phyloP scores from a whole-genome alignment of 2,113 vertebrate species.

The Phaethornis superciliosus region DNA sequence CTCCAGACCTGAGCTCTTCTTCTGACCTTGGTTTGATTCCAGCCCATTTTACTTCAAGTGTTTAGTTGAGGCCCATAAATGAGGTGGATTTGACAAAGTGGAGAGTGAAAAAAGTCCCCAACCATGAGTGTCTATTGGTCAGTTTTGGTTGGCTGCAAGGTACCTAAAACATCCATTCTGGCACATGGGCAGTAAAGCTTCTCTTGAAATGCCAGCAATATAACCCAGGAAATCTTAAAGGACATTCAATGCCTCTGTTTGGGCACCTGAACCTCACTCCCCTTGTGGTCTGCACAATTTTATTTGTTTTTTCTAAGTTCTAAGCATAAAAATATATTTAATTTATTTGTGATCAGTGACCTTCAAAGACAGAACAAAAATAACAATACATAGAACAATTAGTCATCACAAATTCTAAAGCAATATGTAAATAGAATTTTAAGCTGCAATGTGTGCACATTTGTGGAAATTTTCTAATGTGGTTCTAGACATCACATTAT shows the following conservation, averaged over 20 bases:
- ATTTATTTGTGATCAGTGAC: not conserved
- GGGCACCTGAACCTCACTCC: not conserved
- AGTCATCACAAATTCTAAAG: not conserved
- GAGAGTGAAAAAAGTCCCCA: not conserved
- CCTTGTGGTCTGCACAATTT: not conserved
- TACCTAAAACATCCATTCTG: not conserved
- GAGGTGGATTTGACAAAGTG: not conserved
- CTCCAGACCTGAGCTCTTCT: not conserved
- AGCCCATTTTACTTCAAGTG: not conserved
- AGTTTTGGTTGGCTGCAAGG: not conserved
- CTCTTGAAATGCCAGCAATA: not conserved
- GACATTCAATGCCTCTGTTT: not conserved
- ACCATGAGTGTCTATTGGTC: fast-evolving
- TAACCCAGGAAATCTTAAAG: not conserved
- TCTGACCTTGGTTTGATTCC: not conserved
- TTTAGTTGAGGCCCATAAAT: not conserved
- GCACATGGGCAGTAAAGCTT: fast-evolving
- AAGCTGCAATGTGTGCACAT: not conserved
- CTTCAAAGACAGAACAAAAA: not conserved
- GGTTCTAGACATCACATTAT: not conserved
- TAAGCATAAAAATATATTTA: not conserved
- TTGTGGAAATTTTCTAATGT: not conserved
- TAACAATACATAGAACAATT: not conserved
- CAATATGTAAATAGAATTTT: not conserved
- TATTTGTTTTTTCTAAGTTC: not conserved